Conservation (phyloP, 2,797 vertebrate genomes). For the Basileuterus tristriatus region DNA sequence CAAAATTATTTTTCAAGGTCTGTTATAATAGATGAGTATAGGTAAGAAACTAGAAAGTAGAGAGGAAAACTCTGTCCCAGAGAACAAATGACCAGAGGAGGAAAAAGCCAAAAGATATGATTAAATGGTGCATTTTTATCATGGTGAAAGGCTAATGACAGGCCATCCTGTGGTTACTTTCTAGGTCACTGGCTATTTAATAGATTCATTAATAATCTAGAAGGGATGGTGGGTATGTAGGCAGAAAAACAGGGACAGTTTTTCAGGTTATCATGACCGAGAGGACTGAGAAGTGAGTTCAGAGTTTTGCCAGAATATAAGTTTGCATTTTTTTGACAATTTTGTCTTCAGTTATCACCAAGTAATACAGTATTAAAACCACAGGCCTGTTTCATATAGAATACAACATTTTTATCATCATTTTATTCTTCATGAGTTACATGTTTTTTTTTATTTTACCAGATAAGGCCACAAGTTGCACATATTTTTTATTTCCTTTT, state of each 20-base stretch:
- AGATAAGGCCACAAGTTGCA: not conserved
- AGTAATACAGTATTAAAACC: not conserved
- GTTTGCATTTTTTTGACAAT: not conserved
- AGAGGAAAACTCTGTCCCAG: not conserved
- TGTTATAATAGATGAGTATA: not conserved
- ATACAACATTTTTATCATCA: not conserved
- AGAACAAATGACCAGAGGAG: not conserved
- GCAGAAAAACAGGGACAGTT: not conserved
- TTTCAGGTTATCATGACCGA: not conserved
- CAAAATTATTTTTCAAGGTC: not conserved
- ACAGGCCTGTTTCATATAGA: not conserved
- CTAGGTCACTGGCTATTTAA: slow-evolving; percentile 40
- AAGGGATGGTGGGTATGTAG: not conserved
- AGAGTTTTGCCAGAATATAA: not conserved
- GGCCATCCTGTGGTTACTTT: not conserved
- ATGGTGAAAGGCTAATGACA: slow-evolving; percentile 15
- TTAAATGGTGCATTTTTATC: not conserved
- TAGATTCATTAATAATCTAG: slow-evolving; percentile 51
- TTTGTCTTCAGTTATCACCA: not conserved
- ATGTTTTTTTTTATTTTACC: not conserved
- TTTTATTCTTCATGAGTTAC: not conserved
- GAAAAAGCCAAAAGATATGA: not conserved
- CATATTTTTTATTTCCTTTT: not conserved
- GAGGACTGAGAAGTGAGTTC: not conserved
- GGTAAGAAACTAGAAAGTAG: not conserved